Evolutionary conservation across 2,888 invertebrate genomes (phyloP), one percentile per base, ranked within the genome.

Genomic region (Lochmaea crataegi): DNA sequence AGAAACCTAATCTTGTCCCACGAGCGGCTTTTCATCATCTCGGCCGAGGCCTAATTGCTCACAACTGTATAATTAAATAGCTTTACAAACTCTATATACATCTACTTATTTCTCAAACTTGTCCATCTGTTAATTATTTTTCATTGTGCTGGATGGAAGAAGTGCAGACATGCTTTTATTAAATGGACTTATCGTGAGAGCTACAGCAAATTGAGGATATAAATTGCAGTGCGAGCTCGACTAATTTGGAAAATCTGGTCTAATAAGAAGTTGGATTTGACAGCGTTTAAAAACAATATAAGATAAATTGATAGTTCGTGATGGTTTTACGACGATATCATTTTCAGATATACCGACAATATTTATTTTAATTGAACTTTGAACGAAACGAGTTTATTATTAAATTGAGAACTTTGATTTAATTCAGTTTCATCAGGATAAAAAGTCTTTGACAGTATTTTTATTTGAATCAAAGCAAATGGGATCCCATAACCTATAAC

Each of bases 61-160:
- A 76, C 77, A 80, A 76, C 75, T 76, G 73, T 77, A 77, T 78
- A 80, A 80, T 80, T 80, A 80, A 78, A 77, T 78, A 76, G 73
- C 74, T 76, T 76, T 57, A 76, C 71, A 77, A 75, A 76, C 77
- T 77, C 73, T 76, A 75, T 74, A 74, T 75, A 71, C 75, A 68
- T 72, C 65, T 65, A 68, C 68, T 68, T 72, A 72, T 80, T 75
- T 64, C 68, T 68, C 58, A 60, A 56, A 73, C 72, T 80, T 79
- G 78, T 78, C 73, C 76, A 76, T 73, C 75, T 75, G 77, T 74
- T 80, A 79, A 80, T 80, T 79, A 79, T 75, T 80, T 78, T 76
- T 75, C 71, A 78, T 80, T 78, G 77, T 78, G n/a, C n/a, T n/a
- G n/a, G n/a, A n/a, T n/a, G n/a, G n/a, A n/a, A n/a, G n/a, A n/a